Conservation (phyloP, 2,797 vertebrate genomes). For the Sebastes hopkinsi region DNA sequence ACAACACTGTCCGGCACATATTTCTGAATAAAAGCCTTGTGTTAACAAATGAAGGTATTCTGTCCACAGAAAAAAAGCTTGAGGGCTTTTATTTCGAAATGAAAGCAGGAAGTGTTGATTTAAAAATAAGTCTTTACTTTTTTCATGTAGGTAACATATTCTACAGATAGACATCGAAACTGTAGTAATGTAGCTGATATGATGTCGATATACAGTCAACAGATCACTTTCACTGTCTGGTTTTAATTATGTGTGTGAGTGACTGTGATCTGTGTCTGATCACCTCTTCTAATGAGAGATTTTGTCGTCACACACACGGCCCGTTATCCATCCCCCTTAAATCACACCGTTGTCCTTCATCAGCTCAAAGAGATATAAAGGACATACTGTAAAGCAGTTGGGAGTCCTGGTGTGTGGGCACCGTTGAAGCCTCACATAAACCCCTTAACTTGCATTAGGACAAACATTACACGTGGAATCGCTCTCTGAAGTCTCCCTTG, state of each 20-base stretch:
- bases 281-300: neutral
- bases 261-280: neutral
- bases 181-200: no score
- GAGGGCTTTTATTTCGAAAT: no score
- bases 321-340: neutral
- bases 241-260: neutral
- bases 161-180: no score
- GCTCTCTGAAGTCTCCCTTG: neutral
- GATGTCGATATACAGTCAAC: no score
- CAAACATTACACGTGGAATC: neutral
- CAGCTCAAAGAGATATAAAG: conserved; percentile 4
- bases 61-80: no score
- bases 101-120: no score
- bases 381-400: neutral
- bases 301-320: neutral
- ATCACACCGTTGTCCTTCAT: neutral
- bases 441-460: neutral
- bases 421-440: neutral
- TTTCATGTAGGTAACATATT: no score
- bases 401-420: neutral
- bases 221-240: no score
- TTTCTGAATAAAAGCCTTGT: no score
- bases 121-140: no score
- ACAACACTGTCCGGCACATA: no score
- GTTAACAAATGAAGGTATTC: no score